Conservation (phyloP, 1,140 invertebrate genomes). For the Chironomus striatipennis region DNA sequence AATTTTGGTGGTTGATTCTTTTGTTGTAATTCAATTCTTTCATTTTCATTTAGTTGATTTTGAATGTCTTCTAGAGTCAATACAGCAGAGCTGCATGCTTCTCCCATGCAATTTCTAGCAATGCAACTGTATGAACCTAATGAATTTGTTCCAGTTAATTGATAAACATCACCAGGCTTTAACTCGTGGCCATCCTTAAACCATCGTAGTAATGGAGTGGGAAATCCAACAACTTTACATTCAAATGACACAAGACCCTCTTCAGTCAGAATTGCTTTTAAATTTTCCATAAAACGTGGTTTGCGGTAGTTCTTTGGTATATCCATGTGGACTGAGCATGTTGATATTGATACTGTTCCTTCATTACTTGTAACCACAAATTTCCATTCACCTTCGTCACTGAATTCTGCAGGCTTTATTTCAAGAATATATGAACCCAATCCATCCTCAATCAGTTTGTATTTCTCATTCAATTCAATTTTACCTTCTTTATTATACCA, state of each 20-base stretch:
- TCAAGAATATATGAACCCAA: conserved; percentile 68
- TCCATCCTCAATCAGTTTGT: conserved; percentile 67
- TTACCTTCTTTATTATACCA: conserved; percentile 80
- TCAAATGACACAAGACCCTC: conserved; percentile 87
- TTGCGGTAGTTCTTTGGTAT: conserved; percentile 83
- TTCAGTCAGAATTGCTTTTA: conserved; percentile 79
- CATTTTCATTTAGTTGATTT: conserved; percentile 79
- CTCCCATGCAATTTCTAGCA: conserved; percentile 85
- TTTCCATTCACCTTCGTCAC: conserved; percentile 82
- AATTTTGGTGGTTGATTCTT: conserved; percentile 76
- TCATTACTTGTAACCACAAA: conserved; percentile 65
- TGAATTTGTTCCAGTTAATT: conserved; percentile 80
- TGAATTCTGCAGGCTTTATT: conserved; percentile 60
- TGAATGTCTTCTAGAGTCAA: conserved; percentile 85
- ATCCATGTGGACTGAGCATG: conserved; percentile 61
- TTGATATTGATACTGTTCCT: conserved; percentile 62
- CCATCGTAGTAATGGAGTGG: conserved; percentile 75
- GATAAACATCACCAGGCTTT: conserved; percentile 85
- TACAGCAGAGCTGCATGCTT: conserved; percentile 75
- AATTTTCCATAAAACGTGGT: conserved; percentile 79
- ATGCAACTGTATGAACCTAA: conserved; percentile 86
- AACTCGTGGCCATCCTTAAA: conserved; percentile 86
- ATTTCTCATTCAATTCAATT: conserved; percentile 54
- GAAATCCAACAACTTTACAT: conserved; percentile 86
- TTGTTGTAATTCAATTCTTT: conserved; percentile 62